Evolutionary conservation across 1,140 invertebrate species (phyloP).

Genomic region (Bombus sylvicola): DNA sequence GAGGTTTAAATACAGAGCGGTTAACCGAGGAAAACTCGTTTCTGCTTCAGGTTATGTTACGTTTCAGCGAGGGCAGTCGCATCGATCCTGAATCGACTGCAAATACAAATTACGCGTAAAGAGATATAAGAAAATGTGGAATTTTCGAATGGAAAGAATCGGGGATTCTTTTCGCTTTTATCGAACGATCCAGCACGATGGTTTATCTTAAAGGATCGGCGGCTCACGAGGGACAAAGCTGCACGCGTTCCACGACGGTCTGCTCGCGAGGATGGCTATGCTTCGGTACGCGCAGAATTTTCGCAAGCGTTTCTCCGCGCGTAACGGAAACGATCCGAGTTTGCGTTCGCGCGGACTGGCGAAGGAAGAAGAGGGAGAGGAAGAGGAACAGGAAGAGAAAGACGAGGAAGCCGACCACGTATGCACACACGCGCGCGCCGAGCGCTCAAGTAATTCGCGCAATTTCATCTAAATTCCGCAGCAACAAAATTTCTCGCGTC

Average conservation of each 20-base stretch:
- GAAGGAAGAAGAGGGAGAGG: not conserved
- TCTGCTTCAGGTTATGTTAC: too few species aligned
- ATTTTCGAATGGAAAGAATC: not conserved
- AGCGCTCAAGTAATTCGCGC: conserved; percentile 79
- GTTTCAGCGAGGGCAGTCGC: too few species aligned
- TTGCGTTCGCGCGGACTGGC: not conserved
- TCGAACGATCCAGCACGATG: not conserved
- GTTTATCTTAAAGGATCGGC: not conserved
- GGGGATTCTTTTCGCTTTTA: not conserved
- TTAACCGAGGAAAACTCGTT: conserved; percentile 40
- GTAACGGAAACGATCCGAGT: conserved; percentile 20
- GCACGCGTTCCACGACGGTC: not conserved
- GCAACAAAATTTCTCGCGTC: conserved; percentile 73
- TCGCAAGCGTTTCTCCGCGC: conserved; percentile 27
- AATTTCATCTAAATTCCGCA: conserved; percentile 83
- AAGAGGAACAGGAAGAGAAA: conserved; percentile 8
- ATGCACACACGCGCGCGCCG: conserved; percentile 44
- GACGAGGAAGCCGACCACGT: conserved; percentile 23
- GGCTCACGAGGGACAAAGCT: conserved; percentile 11
- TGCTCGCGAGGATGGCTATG: not conserved
- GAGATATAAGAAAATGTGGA: not conserved
- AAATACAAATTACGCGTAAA: not conserved
- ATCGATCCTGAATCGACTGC: not conserved
- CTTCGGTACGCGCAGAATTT: conserved; percentile 54
- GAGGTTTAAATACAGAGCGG: conserved; percentile 64